These are phyloP conservation scores for Macquaria australasica DNA, from an alignment of 2,113 vertebrate genomes.

Conservation along the genomic window DNA sequence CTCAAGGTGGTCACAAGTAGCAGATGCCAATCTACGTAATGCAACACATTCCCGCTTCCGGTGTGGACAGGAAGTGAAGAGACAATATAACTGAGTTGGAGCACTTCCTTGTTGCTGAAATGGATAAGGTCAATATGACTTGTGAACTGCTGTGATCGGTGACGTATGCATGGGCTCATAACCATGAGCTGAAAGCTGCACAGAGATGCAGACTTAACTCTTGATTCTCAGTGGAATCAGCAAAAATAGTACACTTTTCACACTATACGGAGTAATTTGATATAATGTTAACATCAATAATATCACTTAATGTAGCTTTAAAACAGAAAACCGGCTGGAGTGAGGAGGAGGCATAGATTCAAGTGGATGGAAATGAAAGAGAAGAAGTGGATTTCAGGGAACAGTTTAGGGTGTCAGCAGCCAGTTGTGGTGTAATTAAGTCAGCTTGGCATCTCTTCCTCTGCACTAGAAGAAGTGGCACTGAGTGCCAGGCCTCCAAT, in stretches of 20 bases:
- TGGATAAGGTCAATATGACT: not conserved
- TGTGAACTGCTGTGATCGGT: not conserved
- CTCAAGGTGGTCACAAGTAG: not conserved
- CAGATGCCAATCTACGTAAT: too few relatives aligned
- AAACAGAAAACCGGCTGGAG: slow-evolving; percentile 24
- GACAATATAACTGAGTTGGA: not conserved
- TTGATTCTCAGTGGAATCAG: not conserved
- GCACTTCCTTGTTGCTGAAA: not conserved
- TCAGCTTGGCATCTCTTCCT: slow-evolving; percentile 61
- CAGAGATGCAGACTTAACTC: not conserved
- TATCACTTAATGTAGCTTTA: not conserved
- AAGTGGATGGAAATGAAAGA: slow-evolving; percentile 55
- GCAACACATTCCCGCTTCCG: not conserved
- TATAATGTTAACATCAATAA: slow-evolving; percentile 19
- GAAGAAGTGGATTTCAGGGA: slow-evolving; percentile 30
- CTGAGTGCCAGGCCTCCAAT: slow-evolving; percentile 64
- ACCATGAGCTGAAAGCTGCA: not conserved
- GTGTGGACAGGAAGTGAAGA: not conserved
- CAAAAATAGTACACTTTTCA: not conserved
- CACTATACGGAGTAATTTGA: not conserved
- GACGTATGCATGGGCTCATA: not conserved
- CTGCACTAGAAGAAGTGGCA: slow-evolving; percentile 46
- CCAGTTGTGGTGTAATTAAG: slow-evolving; percentile 75
- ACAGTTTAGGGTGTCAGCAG: slow-evolving; percentile 51
- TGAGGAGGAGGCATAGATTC: slow-evolving; percentile 24